A percentile compares a stretch with the other conserved stretches of the same genome.
These are phyloP conservation scores for Lordiphosa fenestrarum DNA, from an alignment of 2,888 invertebrate species.

Conservation along the genomic window DNA sequence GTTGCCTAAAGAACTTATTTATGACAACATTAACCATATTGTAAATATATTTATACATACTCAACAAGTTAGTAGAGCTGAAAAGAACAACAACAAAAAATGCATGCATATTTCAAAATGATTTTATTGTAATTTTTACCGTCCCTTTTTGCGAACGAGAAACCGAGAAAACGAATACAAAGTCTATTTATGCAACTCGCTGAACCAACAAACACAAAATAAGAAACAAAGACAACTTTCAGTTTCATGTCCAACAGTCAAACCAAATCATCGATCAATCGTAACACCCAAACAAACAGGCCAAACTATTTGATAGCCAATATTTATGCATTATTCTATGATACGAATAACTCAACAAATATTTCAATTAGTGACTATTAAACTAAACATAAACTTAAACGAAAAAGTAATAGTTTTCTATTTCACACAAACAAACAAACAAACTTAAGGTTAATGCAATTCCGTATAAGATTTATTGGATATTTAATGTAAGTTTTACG, in stretches of 20 bases:
- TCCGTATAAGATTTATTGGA: constrained; percentile 63
- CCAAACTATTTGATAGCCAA: constrained; percentile 69
- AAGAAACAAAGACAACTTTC: constrained; percentile 48
- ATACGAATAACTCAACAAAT: constrained; percentile 46
- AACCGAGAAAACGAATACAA: constrained; percentile 37
- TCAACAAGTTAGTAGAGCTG: constrained; percentile 30
- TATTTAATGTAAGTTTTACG: constrained; percentile 62
- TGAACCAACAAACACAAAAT: constrained; percentile 43
- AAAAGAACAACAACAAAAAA: constrained; percentile 24
- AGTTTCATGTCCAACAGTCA: constrained; percentile 52
- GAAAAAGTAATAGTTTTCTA: constrained; percentile 59
- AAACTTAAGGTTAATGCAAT: constrained; percentile 54
- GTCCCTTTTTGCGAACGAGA: constrained; percentile 77
- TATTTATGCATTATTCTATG: constrained; percentile 25
- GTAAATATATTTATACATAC: constrained; percentile 41
- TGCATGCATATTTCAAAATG: constrained; percentile 66
- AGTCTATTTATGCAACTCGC: constrained; percentile 68
- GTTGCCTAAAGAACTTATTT: constrained; percentile 54
- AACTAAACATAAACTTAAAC: constrained; percentile 17
- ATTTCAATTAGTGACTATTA: constrained; percentile 55
- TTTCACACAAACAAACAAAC: constrained; percentile 40
- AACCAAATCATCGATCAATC: constrained; percentile 43
- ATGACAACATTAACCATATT: constrained; percentile 27
- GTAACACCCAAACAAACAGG: constrained; percentile 43
- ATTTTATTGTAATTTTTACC: constrained; percentile 80